Evolutionary conservation across 2,113 vertebrate genomes (phyloP).

Genomic region (Paradoxurus hermaphroditus): DNA sequence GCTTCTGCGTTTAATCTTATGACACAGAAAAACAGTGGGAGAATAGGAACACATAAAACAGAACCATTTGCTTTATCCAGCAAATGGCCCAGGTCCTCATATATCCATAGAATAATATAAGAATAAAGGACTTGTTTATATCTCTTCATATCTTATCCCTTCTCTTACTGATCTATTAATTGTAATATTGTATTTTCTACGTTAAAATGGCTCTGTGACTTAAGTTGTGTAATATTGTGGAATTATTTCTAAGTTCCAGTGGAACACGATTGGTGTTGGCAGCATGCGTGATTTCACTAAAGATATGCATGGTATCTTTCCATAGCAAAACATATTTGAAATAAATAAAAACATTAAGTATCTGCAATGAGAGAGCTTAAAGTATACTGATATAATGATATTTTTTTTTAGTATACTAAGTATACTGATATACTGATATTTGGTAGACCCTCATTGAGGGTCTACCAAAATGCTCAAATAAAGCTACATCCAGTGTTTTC

Average conservation of each 20-base stretch:
- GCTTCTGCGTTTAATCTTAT: neutral
- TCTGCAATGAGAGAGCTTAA: neutral
- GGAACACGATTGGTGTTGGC: neutral
- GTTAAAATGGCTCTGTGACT: neutral
- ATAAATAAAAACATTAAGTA: neutral
- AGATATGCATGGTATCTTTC: neutral
- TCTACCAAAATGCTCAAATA: neutral
- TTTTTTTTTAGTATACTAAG: too few relatives aligned
- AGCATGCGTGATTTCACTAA: neutral
- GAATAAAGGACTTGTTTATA: neutral
- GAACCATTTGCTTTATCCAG: neutral
- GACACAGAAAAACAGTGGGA: neutral
- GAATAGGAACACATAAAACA: neutral
- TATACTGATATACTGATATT: too few relatives aligned
- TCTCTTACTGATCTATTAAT: neutral
- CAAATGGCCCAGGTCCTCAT: neutral
- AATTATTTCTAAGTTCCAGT: neutral
- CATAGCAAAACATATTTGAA: neutral
- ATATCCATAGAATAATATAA: neutral
- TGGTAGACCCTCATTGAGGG: too few relatives aligned
- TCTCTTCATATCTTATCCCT: neutral
- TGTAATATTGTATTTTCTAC: too few relatives aligned
- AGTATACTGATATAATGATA: neutral
- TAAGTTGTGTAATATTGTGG: neutral
- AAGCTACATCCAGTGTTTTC: neutral